Conservation (phyloP, 2,113 vertebrate genomes). For the Trachemys scripta region DNA sequence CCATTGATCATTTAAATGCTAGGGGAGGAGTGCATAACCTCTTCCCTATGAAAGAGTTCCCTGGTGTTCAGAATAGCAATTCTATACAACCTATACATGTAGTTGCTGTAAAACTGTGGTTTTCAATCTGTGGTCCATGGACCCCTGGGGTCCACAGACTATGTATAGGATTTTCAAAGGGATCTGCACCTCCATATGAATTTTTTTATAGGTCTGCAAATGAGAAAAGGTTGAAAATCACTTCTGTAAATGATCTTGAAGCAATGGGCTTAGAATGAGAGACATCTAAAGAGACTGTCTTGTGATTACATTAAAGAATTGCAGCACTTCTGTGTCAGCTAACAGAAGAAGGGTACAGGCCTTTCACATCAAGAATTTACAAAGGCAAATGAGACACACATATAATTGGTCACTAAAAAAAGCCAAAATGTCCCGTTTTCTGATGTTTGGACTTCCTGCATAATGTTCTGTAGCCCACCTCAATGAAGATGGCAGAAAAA, state of each 20-base stretch:
- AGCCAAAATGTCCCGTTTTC: constrained; percentile 30
- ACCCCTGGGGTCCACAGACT: too few species aligned
- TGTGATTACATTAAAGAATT: background rate
- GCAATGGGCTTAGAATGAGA: background rate
- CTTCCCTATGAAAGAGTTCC: constrained; percentile 30
- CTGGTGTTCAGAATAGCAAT: constrained; percentile 8
- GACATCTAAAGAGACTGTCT: background rate
- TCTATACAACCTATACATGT: background rate
- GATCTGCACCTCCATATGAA: too few species aligned
- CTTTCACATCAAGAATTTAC: constrained; percentile 18
- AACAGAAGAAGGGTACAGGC: background rate
- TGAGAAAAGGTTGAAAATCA: too few species aligned
- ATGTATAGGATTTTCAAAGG: background rate
- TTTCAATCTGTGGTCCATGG: background rate
- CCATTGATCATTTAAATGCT: background rate
- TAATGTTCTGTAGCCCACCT: background rate
- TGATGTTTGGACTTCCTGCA: constrained; percentile 23
- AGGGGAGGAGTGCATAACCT: constrained; percentile 1
- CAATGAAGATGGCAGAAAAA: background rate
- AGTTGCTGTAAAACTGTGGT: background rate
- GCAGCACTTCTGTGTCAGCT: constrained; percentile 4
- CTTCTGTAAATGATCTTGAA: background rate
- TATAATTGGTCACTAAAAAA: constrained; percentile 43
- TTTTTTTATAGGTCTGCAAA: too few species aligned
- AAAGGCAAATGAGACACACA: background rate